phyloP scores from a whole-genome alignment of 2,888 invertebrate species.

The Myopa testacea region DNA sequence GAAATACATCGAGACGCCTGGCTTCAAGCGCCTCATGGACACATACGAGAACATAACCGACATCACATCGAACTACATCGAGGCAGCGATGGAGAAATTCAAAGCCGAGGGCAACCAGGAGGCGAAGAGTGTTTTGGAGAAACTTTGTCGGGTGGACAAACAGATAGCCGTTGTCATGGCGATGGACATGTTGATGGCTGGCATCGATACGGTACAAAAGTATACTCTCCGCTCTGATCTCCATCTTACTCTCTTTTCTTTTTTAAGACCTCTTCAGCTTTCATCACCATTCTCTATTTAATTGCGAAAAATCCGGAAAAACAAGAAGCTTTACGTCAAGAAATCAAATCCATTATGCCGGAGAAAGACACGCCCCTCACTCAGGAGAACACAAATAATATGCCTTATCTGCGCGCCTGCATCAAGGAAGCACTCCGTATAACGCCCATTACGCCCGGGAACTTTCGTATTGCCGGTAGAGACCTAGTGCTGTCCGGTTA shows the following conservation, averaged over 20 bases:
- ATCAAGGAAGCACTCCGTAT: constrained; percentile 79
- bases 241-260: not conserved
- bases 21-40: constrained; percentile 57
- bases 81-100: constrained; percentile 60
- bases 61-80: constrained; percentile 62
- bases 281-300: constrained; percentile 57
- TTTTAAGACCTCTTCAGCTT: constrained; percentile 62
- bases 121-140: constrained; percentile 73
- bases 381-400: constrained; percentile 67
- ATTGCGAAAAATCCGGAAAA: constrained; percentile 74
- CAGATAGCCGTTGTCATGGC: constrained; percentile 77
- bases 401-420: constrained; percentile 78
- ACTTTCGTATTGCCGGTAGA: constrained; percentile 71
- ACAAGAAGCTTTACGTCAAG: constrained; percentile 74
- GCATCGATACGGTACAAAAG: constrained; percentile 77
- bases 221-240: not conserved
- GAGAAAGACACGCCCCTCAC: constrained; percentile 65
- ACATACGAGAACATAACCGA: constrained; percentile 59
- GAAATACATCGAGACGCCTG: constrained; percentile 57
- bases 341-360: constrained; percentile 69
- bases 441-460: constrained; percentile 74
- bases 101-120: constrained; percentile 37
- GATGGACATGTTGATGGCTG: constrained; percentile 78
- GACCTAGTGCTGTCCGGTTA: constrained; percentile 76
- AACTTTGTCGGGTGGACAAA: constrained; percentile 73